These are phyloP conservation scores for Imbricaverruca yamaguchii DNA, from an alignment of 2,888 invertebrate species.

Conservation along the genomic window DNA sequence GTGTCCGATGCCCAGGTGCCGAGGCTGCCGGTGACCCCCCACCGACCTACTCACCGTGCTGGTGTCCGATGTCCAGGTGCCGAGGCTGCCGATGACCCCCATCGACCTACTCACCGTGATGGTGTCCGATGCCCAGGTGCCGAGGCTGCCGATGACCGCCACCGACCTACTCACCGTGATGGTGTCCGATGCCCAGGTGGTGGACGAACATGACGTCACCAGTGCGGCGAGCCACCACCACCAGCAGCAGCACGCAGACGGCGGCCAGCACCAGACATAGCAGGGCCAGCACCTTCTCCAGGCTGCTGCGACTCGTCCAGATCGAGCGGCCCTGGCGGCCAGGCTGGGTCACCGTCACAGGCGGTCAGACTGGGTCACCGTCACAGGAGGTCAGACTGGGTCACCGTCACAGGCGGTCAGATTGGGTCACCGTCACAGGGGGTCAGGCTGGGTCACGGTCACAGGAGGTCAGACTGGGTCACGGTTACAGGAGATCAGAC, in stretches of 20 bases:
- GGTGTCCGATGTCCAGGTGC: neutral
- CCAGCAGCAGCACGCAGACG: constrained; percentile 29
- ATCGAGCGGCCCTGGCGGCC: constrained; percentile 29
- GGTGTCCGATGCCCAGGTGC: neutral
- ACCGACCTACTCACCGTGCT: neutral
- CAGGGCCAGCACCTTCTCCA: constrained; percentile 32
- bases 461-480: no score
- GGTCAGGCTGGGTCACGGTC: no score
- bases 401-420: no score
- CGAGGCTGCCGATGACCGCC: no score
- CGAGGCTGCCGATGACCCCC: no score
- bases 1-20: neutral
- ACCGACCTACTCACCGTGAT: neutral
- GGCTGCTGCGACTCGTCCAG: constrained; percentile 31
- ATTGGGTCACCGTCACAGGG: no score
- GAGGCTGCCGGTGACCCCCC: no score
- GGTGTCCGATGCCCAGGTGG: neutral
- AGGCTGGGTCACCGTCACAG: neutral
- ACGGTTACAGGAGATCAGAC: no score
- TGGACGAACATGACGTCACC: neutral
- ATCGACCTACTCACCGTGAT: neutral
- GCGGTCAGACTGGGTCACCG: no score
- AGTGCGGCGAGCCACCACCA: constrained; percentile 19
- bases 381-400: no score
- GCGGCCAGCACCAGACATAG: constrained; percentile 29